phyloP scores from a whole-genome alignment of 2,113 vertebrate genomes.

The Micronycteris hirsuta region DNA sequence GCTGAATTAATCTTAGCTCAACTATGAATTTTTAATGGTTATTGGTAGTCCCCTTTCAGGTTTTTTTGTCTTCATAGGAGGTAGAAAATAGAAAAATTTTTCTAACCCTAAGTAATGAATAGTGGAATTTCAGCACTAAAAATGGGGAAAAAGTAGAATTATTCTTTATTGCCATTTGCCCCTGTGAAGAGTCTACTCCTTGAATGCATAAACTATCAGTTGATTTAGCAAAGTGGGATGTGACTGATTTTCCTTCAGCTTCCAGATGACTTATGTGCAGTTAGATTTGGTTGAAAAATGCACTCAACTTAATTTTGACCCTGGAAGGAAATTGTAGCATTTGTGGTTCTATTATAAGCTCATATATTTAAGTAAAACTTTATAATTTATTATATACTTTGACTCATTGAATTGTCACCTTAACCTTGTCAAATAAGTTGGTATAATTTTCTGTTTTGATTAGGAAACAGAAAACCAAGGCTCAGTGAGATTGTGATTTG shows the following conservation, averaged over 20 bases:
- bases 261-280: background rate
- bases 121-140: background rate
- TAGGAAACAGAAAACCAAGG: background rate
- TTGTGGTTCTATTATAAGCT: constrained; percentile 4
- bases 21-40: background rate
- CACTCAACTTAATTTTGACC: background rate
- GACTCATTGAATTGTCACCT: constrained; percentile 2
- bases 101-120: background rate
- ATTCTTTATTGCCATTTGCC: background rate
- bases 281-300: constrained; percentile 27
- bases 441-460: background rate
- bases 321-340: background rate
- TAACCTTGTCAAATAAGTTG: constrained; percentile 5
- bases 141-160: background rate
- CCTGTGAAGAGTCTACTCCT: background rate
- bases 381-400: background rate
- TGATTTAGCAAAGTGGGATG: background rate
- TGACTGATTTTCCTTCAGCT: background rate
- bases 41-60: background rate
- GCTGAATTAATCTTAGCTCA: constrained; percentile 13
- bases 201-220: background rate
- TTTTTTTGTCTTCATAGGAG: constrained; percentile 32
- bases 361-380: constrained; percentile 22
- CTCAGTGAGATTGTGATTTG: constrained; percentile 23
- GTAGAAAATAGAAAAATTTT: constrained; percentile 3